A percentile compares a stretch with the other conserved stretches of the same genome.
Conservation (phyloP, 2,113 vertebrate genomes). For the Gymnocephalus cernua region DNA sequence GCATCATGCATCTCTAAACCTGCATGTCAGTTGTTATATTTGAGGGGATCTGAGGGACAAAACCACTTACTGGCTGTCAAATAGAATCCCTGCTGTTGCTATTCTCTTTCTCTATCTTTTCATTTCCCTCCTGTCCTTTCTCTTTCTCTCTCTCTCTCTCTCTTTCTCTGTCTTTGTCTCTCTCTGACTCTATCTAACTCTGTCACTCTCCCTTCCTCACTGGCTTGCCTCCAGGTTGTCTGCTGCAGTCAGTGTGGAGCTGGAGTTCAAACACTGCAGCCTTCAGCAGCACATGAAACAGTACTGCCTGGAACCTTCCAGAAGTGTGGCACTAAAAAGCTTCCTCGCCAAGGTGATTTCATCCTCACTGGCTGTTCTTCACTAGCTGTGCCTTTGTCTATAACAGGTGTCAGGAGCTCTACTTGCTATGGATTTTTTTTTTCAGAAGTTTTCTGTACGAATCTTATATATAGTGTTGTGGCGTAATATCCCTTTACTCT, state of each 20-base stretch:
- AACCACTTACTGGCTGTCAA: slow-evolving; percentile 62
- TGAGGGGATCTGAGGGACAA: slow-evolving; percentile 59
- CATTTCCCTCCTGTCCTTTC: slow-evolving; percentile 18
- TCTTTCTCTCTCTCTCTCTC: slow-evolving; percentile 20
- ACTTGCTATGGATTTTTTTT: slow-evolving; percentile 9
- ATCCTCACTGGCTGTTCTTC: slow-evolving; percentile 35
- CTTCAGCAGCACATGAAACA: slow-evolving; percentile 65
- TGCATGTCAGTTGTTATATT: slow-evolving; percentile 55
- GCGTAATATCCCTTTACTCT: slow-evolving; percentile 39
- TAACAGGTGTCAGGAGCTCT: slow-evolving; percentile 46
- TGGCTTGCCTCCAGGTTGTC: slow-evolving; percentile 78
- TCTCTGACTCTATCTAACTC: slow-evolving; percentile 32
- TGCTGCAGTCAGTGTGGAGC: slow-evolving; percentile 76
- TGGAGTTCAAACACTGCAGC: slow-evolving; percentile 76
- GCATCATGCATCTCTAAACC: slow-evolving; percentile 41
- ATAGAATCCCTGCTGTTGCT: slow-evolving; percentile 58
- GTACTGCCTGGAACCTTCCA: slow-evolving; percentile 64
- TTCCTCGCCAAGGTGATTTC: slow-evolving; percentile 32
- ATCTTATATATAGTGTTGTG: neutral
- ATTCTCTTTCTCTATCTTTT: slow-evolving; percentile 36
- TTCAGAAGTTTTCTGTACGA: slow-evolving; percentile 43
- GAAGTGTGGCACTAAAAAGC: slow-evolving; percentile 58
- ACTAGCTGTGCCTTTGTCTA: neutral
- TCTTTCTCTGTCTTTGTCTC: slow-evolving; percentile 1
- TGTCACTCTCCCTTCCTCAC: slow-evolving; percentile 50